These are phyloP conservation scores for Netelia inedita DNA, from an alignment of 2,888 invertebrate species.

Conservation along the genomic window DNA sequence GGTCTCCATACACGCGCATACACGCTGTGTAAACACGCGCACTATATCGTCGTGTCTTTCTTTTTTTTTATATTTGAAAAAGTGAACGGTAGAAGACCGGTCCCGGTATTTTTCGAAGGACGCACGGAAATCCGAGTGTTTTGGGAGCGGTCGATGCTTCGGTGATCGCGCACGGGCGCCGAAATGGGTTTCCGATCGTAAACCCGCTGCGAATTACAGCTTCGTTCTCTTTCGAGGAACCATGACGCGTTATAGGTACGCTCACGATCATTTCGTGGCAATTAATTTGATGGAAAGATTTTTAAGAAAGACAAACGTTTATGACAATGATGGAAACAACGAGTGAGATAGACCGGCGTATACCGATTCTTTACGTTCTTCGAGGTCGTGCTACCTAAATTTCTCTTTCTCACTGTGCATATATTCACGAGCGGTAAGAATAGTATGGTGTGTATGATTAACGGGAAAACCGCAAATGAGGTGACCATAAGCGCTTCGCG, in stretches of 20 bases:
- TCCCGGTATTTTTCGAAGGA: constrained; percentile 26
- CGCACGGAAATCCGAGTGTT: constrained; percentile 33
- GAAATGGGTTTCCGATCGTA: no score
- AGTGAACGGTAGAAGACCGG: background rate
- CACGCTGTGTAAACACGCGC: background rate
- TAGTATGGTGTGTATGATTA: constrained; percentile 48
- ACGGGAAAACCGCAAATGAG: constrained; percentile 64
- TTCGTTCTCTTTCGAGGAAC: no score
- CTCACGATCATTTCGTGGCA: background rate
- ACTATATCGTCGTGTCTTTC: background rate
- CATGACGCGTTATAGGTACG: background rate
- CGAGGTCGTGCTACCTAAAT: constrained; percentile 41
- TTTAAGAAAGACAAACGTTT: background rate
- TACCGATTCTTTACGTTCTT: constrained; percentile 26
- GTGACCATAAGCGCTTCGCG: constrained; percentile 19
- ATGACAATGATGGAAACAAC: background rate
- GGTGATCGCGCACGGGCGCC: background rate
- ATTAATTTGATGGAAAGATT: background rate
- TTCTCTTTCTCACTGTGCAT: constrained; percentile 57
- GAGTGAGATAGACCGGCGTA: background rate
- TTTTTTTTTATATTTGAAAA: background rate
- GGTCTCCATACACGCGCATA: background rate
- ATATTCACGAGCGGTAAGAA: constrained; percentile 15
- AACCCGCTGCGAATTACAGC: no score
- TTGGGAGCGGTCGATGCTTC: background rate